These are phyloP conservation scores for Aldrovandia affinis DNA, from an alignment of 2,797 vertebrate species.

Conservation along the genomic window DNA sequence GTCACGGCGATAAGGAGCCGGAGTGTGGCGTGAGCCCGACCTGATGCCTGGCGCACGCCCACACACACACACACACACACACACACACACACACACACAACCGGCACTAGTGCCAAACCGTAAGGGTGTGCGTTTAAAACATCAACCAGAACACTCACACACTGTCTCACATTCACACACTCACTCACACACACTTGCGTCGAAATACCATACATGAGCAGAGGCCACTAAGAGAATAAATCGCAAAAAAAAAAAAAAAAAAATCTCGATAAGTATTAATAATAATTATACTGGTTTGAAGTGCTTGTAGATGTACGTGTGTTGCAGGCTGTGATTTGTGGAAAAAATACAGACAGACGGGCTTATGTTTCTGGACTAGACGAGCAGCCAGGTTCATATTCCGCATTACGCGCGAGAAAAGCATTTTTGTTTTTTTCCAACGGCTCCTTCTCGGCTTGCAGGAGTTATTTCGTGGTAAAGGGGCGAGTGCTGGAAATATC, in stretches of 20 bases:
- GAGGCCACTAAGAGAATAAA: background rate
- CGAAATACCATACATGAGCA: background rate
- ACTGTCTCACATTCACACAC: too few species aligned
- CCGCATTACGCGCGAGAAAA: background rate
- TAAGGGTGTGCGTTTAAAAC: background rate
- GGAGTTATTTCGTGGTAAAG: background rate
- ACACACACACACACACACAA: too few species aligned
- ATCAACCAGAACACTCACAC: too few species aligned
- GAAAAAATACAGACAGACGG: background rate
- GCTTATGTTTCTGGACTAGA: too few species aligned
- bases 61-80: too few species aligned
- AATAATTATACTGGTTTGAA: background rate
- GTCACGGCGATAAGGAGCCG: too few species aligned
- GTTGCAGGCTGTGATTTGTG: too few species aligned
- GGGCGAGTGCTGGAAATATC: background rate
- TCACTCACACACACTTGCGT: background rate
- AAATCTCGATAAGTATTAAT: background rate
- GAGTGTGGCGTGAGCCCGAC: too few species aligned
- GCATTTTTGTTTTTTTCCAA: background rate
- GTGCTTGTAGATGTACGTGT: background rate
- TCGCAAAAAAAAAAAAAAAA: background rate
- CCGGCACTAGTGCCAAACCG: background rate
- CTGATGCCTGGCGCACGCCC: too few species aligned
- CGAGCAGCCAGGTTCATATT: background rate
- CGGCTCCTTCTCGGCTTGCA: background rate